phyloP scores from a whole-genome alignment of 2,113 vertebrate genomes.

The Microcebus ravelobensis region DNA sequence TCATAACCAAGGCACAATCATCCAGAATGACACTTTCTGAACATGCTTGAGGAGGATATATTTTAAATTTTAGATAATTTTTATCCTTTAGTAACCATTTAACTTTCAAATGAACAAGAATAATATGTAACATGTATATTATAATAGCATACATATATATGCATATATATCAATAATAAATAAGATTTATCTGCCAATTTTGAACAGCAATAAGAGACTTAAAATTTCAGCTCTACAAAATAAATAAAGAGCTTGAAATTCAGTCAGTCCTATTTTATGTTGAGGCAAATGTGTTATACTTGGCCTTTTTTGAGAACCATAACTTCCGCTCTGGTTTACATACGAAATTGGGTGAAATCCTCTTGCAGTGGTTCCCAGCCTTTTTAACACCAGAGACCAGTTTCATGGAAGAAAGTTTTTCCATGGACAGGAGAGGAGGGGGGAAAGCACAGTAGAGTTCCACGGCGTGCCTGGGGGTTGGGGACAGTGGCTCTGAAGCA shows the following conservation, averaged over 20 bases:
- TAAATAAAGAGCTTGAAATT: slow-evolving; percentile 76
- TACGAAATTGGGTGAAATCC: slow-evolving; percentile 52
- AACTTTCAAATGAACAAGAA: slow-evolving; percentile 12
- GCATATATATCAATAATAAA: background rate
- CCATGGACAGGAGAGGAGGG: no score
- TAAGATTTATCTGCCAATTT: slow-evolving; percentile 27
- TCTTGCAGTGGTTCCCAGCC: background rate
- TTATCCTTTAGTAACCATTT: background rate
- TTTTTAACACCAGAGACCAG: no score
- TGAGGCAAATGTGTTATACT: slow-evolving; percentile 63
- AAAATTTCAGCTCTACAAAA: slow-evolving; percentile 67
- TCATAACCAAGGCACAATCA: background rate
- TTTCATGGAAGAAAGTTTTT: no score
- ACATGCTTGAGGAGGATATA: background rate
- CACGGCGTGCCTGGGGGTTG: no score
- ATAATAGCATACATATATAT: background rate
- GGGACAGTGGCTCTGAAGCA: background rate
- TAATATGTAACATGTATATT: background rate
- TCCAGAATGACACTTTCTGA: background rate
- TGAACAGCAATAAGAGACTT: slow-evolving; percentile 52
- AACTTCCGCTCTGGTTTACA: slow-evolving; percentile 70
- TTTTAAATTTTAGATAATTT: slow-evolving; percentile 13
- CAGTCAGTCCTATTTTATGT: slow-evolving; percentile 72
- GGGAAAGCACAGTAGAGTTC: no score
- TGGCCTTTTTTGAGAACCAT: slow-evolving; percentile 66